Evolutionary conservation across 2,888 invertebrate genomes (phyloP).

Genomic region (Tupiocoris notatus): DNA sequence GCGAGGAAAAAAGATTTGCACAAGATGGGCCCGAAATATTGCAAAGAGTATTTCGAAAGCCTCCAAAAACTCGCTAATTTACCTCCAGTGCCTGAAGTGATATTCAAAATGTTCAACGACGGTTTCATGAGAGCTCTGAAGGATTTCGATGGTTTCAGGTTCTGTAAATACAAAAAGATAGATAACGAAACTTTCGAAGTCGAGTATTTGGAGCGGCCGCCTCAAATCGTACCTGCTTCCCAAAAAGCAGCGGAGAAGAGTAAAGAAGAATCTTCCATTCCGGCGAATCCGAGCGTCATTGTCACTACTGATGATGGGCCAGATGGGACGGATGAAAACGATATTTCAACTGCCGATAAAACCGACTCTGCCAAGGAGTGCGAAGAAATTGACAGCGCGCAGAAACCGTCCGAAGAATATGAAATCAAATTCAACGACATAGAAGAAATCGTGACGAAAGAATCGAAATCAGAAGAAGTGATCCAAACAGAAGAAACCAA

Average conservation of each 20-base stretch:
- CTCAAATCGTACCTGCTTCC: neutral
- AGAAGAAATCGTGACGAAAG: neutral
- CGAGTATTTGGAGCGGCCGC: constrained; percentile 11
- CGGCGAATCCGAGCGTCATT: neutral
- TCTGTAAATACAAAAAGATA: constrained; percentile 64
- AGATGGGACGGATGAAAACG: neutral
- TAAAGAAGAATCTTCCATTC: neutral
- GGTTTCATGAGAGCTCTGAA: constrained; percentile 65
- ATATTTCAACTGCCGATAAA: neutral
- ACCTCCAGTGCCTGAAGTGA: constrained; percentile 64
- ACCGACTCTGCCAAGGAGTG: neutral
- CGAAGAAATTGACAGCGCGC: neutral
- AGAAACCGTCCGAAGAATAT: neutral
- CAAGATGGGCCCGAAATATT: constrained; percentile 73
- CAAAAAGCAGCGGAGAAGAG: neutral
- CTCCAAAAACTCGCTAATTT: constrained; percentile 60
- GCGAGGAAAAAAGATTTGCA: constrained; percentile 73
- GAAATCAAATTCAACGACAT: neutral
- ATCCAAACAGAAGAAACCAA: neutral
- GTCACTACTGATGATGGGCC: neutral
- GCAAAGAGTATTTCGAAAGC: constrained; percentile 65
- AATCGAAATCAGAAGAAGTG: neutral
- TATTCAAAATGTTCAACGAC: constrained; percentile 69
- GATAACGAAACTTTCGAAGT: constrained; percentile 60
- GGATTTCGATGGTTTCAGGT: constrained; percentile 63